Evolutionary conservation across 2,888 invertebrate genomes (phyloP), one percentile per base, ranked within the genome.

Genomic region (Dioctria linearis): DNA sequence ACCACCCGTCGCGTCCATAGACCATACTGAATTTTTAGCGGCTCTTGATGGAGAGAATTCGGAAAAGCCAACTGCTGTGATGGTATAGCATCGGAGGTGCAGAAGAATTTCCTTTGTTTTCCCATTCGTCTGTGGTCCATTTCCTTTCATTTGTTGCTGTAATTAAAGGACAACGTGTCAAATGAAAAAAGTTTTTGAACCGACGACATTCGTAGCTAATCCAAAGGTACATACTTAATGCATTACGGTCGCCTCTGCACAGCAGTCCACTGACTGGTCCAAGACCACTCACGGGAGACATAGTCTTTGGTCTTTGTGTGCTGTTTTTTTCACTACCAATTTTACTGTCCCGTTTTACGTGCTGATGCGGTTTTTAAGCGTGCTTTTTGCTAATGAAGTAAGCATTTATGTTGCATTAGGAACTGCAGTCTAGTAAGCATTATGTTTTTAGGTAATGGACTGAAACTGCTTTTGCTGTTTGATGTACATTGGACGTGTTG

Each of bases 161-260:
- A 73, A 73, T 73, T 73, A 73, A 73, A 73, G 73, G 73, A 73
- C 73, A 73, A 57, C 73, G 73, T 73, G 73, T 73, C 73, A 57
- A 13, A 5, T 61, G 57, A 73, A 73, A 73, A 73, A 73, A 73
- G 57, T 73, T 25, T 25, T 42, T 42, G 59, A 40, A 42, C 57
- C 73, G 73, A 25, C 25, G 25, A 73, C 73, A 73, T 8, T 57
- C 59, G 73, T 57, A 73, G 73, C 57, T 59, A 42, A 59, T 57
- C 57, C 59, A 57, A 73, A 73, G 73, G 54, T 73, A 73, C 73
- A 73, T 57, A 73, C 73, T 73, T 73, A 73, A 73, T 73, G 73
- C 73, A 73, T 73, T 73, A 73, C 57, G 49, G 69, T 37, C 25
- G 69, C 54, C n/a, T 39, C 25, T 25, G 25, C 25, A 25, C 25